Base-by-base conservation (phyloP, 2,797 vertebrate genomes). In the Parauchenoglanis punctatus region DNA sequence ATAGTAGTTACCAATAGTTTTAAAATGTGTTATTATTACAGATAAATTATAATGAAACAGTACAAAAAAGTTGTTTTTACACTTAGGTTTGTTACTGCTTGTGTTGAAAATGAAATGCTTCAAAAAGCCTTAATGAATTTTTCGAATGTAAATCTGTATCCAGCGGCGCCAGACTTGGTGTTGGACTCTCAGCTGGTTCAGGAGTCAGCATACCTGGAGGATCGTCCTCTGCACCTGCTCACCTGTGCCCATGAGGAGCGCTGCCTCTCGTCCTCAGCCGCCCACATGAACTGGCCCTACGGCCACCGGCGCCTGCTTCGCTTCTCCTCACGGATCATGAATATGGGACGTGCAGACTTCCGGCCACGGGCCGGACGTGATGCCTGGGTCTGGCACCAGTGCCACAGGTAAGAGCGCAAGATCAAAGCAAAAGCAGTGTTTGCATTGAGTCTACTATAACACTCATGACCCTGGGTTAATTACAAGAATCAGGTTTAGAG, bases 331-430 rank as follows among this genome's bases (percentile, higher is more conserved):
- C 97, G 97, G 87, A 99, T 99, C 93, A 96, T 97, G 95, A 99
- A 99, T 92, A 18, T 97, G 84, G 98, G 98, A 65, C 94, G 95
- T 0, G 97, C 98, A 0, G 98, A 99, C 92, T 99, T 99, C 93
- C 93, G 96, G 18, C 98, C 98, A 1, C 94, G 94, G 52, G 96
- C 97, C 63, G 91, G 96, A 1, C 96, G 97, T 7, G 97, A 99
- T 0, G 96, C 97, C 88, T 99, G 98, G 98, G 95, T 95, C 80
- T 99, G 98, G 98, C 98, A 99, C 91, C 97, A 99, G 92, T 99
- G 98, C 91, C 98, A 99, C 95, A 97, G 96, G 98, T 99, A 88
- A 91, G 93, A 85, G 17, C 20, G 7, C 18, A 8, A 40, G 59
- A 18, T 13, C 61, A n/a, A 81, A 40, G 44, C 25, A 82, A 18